Conservation (phyloP, 1,140 invertebrate genomes). For the Drosophila bocqueti region DNA sequence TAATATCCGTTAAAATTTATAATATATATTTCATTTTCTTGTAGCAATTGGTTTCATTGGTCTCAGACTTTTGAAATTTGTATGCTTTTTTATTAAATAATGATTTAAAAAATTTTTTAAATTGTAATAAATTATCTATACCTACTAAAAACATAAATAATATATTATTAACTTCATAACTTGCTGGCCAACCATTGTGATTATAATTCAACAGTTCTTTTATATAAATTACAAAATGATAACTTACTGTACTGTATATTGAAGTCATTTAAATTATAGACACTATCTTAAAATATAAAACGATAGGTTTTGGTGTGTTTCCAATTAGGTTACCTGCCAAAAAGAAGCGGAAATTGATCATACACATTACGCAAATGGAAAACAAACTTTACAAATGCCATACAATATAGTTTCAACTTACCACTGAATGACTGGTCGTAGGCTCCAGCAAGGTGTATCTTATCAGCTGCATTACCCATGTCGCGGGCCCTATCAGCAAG, state of each 20-base stretch:
- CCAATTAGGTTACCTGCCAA: too few relatives aligned
- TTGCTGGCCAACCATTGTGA: not conserved
- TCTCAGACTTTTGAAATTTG: not conserved
- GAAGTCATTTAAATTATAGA: too few relatives aligned
- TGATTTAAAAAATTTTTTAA: not conserved
- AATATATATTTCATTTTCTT: not conserved
- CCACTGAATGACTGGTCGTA: constrained; percentile 9
- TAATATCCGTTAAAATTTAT: not conserved
- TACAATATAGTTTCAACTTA: not conserved
- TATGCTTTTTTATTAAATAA: not conserved
- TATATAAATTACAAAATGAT: not conserved
- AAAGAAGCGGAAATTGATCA: not conserved
- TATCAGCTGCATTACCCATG: constrained; percentile 8
- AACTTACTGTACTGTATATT: not conserved
- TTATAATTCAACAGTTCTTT: not conserved
- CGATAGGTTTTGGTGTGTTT: not conserved
- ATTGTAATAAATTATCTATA: not conserved
- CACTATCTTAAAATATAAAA: not conserved
- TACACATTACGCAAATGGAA: not conserved
- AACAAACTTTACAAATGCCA: not conserved
- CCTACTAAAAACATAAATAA: not conserved
- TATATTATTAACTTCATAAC: not conserved
- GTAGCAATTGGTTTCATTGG: not conserved
- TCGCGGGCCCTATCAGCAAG: constrained; percentile 8
- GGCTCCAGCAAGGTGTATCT: not conserved